These are phyloP conservation scores for Calycopis cecrops DNA, from an alignment of 1,140 invertebrate genomes.

Conservation along the genomic window DNA sequence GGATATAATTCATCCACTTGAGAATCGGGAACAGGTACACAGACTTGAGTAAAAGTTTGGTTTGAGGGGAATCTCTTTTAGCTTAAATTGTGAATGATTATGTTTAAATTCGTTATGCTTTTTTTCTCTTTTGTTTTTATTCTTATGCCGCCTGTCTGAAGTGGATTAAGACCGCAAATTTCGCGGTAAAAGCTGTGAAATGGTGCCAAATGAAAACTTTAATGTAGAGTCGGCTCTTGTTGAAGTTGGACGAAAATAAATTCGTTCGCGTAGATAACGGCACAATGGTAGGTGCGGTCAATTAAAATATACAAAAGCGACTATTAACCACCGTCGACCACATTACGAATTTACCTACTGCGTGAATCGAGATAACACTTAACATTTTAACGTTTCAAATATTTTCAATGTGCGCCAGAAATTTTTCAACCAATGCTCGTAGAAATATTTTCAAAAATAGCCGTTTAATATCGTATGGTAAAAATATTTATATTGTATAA, in stretches of 20 bases:
- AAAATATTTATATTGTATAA: neutral
- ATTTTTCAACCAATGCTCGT: neutral
- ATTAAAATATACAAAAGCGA: neutral
- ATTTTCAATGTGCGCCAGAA: conserved; percentile 1
- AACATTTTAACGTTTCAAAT: conserved; percentile 6
- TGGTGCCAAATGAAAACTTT: too few relatives aligned
- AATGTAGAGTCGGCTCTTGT: too few relatives aligned
- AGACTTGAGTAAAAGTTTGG: conserved; percentile 69
- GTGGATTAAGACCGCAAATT: conserved; percentile 39
- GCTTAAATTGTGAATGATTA: conserved; percentile 70
- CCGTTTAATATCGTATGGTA: neutral
- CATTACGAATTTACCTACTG: neutral
- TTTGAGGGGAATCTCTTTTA: conserved; percentile 58
- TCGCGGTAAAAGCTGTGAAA: too few relatives aligned
- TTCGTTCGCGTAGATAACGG: too few relatives aligned
- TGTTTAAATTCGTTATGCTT: conserved; percentile 72
- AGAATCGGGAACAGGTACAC: conserved; percentile 63
- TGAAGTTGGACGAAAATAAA: too few relatives aligned
- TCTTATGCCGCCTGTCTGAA: conserved; percentile 64
- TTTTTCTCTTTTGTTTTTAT: conserved; percentile 58
- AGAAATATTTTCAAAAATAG: conserved; percentile 5
- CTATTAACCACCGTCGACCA: neutral
- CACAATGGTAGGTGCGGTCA: neutral
- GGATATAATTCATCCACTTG: conserved; percentile 70
- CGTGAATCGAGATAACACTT: conserved; percentile 1